Base-by-base conservation (phyloP, 2,888 invertebrate genomes). In the Sarcophaga rosellei region DNA sequence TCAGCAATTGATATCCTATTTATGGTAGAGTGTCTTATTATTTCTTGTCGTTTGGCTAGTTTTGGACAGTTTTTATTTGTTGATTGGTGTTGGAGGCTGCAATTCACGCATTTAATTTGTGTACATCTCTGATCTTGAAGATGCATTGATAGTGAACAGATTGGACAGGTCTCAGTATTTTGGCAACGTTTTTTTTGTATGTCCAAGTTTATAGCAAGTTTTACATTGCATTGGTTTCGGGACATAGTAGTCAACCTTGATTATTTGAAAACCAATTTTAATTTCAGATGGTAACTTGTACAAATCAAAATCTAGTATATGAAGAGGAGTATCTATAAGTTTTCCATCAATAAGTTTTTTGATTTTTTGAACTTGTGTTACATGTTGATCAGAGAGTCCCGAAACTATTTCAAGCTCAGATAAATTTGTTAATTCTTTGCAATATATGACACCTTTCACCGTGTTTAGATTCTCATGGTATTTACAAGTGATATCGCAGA, bases 391-490 rank as follows among this genome's bases (percentile, higher is more conserved):
- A 10, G 45, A n/a, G 25, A 80, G 80, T 23, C 80, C 65, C 12
- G 25, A n/a, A 10, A 61, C 35, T 20, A 79, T 70, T 61, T 79
- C 70, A n/a, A 53, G 11, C 45, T 65, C 62, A 4, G 73, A 63
- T 3, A 80, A 66, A 25, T 77, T 70, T 15, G 69, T 77, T 45
- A 78, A 44, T 53, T 66, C 74, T 17, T 72, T 63, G 23, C 53
- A 68, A 35, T 77, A 65, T 25, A 84, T 47, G 35, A 79, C 79
- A 61, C 84, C 74, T 79, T 84, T 84, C 17, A 74, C 68, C 25
- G 74, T 79, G 17, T 84, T 45, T 68, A 84, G 23, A 17, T 47
- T 72, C 23, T 25, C 3, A 25, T 25, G 25, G 25, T 25, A 25
- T 25, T 25, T 25, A 23, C 65, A 72, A 15, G 53, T 66, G 4